Base-by-base conservation (phyloP, 2,888 invertebrate species). In the Microdon myrmicae region DNA sequence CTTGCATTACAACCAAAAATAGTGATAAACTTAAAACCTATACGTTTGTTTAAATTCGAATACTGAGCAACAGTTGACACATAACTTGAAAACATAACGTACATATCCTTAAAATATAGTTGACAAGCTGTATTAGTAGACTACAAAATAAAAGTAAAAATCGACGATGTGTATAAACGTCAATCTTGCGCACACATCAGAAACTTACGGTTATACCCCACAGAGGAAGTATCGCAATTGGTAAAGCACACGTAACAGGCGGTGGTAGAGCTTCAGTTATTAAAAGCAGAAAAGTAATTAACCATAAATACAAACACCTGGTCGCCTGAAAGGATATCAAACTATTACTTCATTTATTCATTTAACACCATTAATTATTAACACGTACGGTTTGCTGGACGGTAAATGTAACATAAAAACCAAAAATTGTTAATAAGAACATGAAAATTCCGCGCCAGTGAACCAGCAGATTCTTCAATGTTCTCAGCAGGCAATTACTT, bases 51-150 rank as follows among this genome's bases (percentile, higher is more conserved):
- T 13, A 94, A 80, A 74, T 90, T 90, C 68, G 90, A 90, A 74
- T 90, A 87, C 78, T 94, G 93, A 1, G 94, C 90, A 0, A 90
- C 90, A 1, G 92, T 88, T 0, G 93, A 94, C 45, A 93, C 89
- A 8, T 93, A 92, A 0, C 92, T 92, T 76, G 89, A 84, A 74
- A 90, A 90, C 89, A 90, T 89, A 86, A 90, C 87, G 72, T 88
- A 89, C 0, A 89, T 89, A 69, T 87, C 87, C 76, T 88, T 89
- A 72, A 90, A 85, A 74, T 89, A 90, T 9, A 87, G 86, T 5
- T 85, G 81, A 54, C 87, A 87, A 0, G 87, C 86, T 38, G 74
- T 74, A 58, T 83, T 83, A 0, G 83, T 70, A 25, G 45, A 56
- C 68, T 68, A 37, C 9, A 41, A 38, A 37, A 22, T 20, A n/a